Percentiles rank a stretch among this genome's conserved stretches.
Evolutionary conservation across 2,797 vertebrate genomes (phyloP).

Genomic region (Platalea minor): DNA sequence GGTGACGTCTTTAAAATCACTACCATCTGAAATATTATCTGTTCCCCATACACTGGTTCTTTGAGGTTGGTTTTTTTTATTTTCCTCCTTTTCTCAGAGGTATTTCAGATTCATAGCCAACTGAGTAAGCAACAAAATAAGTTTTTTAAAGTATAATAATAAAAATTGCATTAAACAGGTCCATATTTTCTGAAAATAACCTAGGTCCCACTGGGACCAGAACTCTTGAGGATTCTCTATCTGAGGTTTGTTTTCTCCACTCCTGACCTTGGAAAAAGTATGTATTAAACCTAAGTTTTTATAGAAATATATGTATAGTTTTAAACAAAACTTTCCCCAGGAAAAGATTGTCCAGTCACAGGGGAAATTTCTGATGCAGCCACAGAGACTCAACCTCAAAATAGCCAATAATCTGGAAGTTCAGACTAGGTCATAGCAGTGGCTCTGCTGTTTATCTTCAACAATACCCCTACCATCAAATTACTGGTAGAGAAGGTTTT

Average conservation of each 20-base stretch:
- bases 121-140: neutral
- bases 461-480: neutral
- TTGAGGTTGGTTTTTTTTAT: neutral
- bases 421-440: neutral
- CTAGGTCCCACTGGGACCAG: neutral
- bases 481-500: neutral
- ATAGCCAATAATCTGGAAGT: neutral
- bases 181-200: slow-evolving; percentile 8
- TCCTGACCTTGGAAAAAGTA: neutral
- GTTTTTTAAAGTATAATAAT: neutral
- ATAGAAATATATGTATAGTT: neutral
- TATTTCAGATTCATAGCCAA: neutral
- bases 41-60: neutral
- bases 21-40: neutral
- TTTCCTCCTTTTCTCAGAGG: neutral
- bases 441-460: neutral
- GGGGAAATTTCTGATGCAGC: neutral
- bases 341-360: neutral
- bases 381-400: neutral
- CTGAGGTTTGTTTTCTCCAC: neutral
- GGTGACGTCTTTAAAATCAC: neutral
- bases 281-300: neutral
- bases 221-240: neutral
- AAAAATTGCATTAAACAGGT: neutral
- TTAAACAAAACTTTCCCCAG: neutral